Conservation (phyloP, 1,140 invertebrate species). For the Globodera rostochiensis region DNA sequence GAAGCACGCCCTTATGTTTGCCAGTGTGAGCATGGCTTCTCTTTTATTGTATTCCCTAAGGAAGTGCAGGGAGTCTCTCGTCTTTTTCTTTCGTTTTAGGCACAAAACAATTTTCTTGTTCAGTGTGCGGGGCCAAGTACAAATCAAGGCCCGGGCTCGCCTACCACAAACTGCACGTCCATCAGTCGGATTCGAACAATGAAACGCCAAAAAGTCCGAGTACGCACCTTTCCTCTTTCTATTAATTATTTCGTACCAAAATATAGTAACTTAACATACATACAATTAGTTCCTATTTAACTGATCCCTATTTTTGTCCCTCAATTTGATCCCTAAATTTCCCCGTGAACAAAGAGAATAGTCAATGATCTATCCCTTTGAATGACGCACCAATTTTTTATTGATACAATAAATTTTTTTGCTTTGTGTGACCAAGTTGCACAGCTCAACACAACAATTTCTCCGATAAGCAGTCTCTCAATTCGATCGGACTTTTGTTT, state of each 20-base stretch:
- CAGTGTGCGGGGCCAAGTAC: constrained; percentile 85
- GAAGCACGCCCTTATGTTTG: constrained; percentile 41
- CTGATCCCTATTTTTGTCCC: neutral
- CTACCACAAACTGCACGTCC: constrained; percentile 94
- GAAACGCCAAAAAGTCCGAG: constrained; percentile 56
- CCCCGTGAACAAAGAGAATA: constrained; percentile 11
- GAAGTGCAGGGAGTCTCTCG: neutral
- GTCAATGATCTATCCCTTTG: neutral
- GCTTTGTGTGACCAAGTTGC: neutral
- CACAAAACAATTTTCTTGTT: constrained; percentile 24
- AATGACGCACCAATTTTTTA: neutral
- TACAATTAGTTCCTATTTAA: neutral
- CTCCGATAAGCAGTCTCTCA: constrained; percentile 40
- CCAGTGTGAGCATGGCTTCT: constrained; percentile 28
- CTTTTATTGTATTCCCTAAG: no score
- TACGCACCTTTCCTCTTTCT: constrained; percentile 34
- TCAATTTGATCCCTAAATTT: neutral
- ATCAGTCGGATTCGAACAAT: constrained; percentile 72
- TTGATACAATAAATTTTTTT: neutral
- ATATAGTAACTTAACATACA: constrained; percentile 17
- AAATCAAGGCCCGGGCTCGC: constrained; percentile 92
- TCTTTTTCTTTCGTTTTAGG: neutral
- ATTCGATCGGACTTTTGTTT: constrained; percentile 20
- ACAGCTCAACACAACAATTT: neutral
- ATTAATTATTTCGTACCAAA: constrained; percentile 10